Conservation (phyloP, 2,113 vertebrate genomes). For the Corynorhinus townsendii region DNA sequence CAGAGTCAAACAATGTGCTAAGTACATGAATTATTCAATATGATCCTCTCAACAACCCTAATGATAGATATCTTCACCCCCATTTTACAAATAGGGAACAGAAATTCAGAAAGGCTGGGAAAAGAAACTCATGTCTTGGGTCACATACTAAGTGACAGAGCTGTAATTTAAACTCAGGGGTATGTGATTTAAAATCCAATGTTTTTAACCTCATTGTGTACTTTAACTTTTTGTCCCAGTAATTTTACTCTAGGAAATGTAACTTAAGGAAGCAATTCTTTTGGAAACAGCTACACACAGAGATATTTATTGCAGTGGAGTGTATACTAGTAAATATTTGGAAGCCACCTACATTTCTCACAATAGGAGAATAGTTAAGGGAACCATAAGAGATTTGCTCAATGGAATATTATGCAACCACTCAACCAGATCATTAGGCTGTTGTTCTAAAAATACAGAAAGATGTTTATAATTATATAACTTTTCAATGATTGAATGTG, state of each 20-base stretch:
- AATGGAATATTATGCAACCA: background rate
- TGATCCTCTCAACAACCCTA: background rate
- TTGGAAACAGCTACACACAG: background rate
- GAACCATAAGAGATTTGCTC: background rate
- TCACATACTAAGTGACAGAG: background rate
- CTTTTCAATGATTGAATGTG: background rate
- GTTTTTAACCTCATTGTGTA: background rate
- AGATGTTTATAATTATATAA: conserved; percentile 21
- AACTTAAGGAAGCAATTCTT: conserved; percentile 6
- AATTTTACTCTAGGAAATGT: background rate
- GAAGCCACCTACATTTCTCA: background rate
- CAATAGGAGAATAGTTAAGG: background rate
- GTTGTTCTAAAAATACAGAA: background rate
- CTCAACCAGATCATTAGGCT: background rate
- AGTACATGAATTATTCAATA: background rate
- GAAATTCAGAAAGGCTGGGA: background rate
- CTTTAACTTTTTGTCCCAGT: conserved; percentile 1
- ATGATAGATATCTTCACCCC: background rate
- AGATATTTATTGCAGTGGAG: background rate
- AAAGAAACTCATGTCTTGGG: background rate
- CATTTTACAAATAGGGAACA: background rate
- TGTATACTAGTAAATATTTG: conserved; percentile 3
- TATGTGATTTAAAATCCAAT: background rate
- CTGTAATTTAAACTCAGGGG: background rate
- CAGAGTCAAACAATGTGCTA: background rate